These are phyloP conservation scores for Alauda arvensis DNA, from an alignment of 2,797 vertebrate genomes.

Conservation along the genomic window DNA sequence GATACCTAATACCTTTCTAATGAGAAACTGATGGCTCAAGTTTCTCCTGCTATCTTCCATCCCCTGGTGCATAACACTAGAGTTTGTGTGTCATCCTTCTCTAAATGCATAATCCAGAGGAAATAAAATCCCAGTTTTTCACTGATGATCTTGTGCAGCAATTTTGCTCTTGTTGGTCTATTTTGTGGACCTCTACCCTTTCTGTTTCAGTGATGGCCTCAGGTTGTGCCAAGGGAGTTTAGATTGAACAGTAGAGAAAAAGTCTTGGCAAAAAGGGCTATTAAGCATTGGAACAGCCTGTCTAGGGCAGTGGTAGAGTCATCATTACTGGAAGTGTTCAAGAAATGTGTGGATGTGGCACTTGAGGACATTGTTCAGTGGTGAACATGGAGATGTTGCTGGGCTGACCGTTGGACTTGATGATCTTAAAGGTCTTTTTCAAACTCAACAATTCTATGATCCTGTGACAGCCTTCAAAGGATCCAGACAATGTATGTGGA, in stretches of 20 bases:
- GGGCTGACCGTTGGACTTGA: not conserved
- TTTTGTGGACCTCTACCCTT: not conserved
- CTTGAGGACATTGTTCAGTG: not conserved
- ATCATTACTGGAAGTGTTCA: not conserved
- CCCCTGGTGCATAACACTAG: not conserved
- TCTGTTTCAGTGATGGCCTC: not conserved
- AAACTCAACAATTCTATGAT: not conserved
- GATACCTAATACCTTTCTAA: not conserved
- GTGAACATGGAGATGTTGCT: not conserved
- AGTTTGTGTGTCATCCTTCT: not conserved
- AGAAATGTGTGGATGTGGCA: not conserved
- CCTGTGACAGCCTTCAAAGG: not conserved
- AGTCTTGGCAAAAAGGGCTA: not conserved
- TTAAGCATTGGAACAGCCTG: not conserved
- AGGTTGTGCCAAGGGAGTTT: not conserved
- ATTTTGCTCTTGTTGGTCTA: not conserved
- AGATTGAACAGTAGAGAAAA: not conserved
- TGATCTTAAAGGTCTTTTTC: not conserved
- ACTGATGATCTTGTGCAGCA: not conserved
- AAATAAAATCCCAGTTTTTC: not conserved
- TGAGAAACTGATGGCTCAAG: not conserved
- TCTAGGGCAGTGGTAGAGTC: not conserved
- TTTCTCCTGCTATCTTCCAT: not conserved
- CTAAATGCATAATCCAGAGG: not conserved
- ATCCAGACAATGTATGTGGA: not conserved